phyloP scores from a whole-genome alignment of 1,140 invertebrate genomes.

The Drosophila nikananu region DNA sequence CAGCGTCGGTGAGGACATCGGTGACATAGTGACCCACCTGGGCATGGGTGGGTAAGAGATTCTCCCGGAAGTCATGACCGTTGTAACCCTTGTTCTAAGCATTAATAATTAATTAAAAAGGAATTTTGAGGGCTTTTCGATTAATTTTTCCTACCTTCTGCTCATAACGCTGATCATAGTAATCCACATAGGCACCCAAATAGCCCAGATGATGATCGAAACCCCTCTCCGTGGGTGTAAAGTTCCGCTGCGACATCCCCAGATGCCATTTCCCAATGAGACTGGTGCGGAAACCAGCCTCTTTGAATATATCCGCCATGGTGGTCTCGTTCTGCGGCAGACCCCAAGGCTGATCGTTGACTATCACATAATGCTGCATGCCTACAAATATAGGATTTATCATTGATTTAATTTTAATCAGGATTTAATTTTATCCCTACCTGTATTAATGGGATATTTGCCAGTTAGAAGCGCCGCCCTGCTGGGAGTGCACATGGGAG shows the following conservation, averaged over 20 bases:
- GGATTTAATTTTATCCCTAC: slow-evolving; percentile 78
- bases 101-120: background rate
- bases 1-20: slow-evolving; percentile 91
- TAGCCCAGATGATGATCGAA: slow-evolving; percentile 94
- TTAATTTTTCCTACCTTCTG: slow-evolving; percentile 86
- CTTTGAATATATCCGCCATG: slow-evolving; percentile 91
- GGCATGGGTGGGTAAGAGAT: slow-evolving; percentile 87
- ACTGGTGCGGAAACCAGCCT: slow-evolving; percentile 92
- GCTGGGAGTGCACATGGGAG: slow-evolving; percentile 92
- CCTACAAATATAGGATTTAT: slow-evolving; percentile 85
- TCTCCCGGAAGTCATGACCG: slow-evolving; percentile 90
- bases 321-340: slow-evolving; percentile 90
- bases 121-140: rapidly evolving
- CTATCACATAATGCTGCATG: slow-evolving; percentile 92
- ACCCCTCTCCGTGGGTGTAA: slow-evolving; percentile 91
- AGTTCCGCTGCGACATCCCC: slow-evolving; percentile 89
- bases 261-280: slow-evolving; percentile 96
- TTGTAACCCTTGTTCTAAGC: slow-evolving; percentile 49
- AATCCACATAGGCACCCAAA: slow-evolving; percentile 93
- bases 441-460: slow-evolving; percentile 92
- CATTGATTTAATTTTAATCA: no score
- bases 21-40: slow-evolving; percentile 90
- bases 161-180: slow-evolving; percentile 90
- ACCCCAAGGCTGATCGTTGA: slow-evolving; percentile 90
- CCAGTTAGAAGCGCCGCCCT: slow-evolving; percentile 93